Evolutionary conservation across 1,140 invertebrate species (phyloP).

Genomic region (Cyphomyrmex costatus): DNA sequence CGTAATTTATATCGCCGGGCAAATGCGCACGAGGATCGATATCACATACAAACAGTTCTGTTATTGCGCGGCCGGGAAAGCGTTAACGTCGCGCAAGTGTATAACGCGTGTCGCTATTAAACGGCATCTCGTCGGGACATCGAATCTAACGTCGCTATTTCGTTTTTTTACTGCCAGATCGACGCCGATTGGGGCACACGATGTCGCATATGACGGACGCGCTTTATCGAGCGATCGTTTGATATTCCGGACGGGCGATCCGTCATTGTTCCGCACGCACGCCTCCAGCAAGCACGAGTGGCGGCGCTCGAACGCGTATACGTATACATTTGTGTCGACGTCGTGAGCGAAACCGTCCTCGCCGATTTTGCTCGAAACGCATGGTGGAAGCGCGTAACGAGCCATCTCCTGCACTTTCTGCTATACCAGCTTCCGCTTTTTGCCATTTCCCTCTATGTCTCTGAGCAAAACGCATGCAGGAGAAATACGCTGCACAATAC

Average conservation of each 20-base stretch:
- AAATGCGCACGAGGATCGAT: slow-evolving; percentile 35
- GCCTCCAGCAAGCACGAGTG: background rate
- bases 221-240: slow-evolving; percentile 47
- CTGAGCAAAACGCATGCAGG: background rate
- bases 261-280: slow-evolving; percentile 64
- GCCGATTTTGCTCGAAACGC: slow-evolving; percentile 22
- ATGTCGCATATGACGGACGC: slow-evolving; percentile 14
- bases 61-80: slow-evolving; percentile 21
- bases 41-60: background rate
- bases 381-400: slow-evolving; percentile 32
- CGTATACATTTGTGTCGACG: background rate
- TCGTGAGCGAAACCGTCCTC: background rate
- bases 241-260: slow-evolving; percentile 60
- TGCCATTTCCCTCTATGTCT: background rate
- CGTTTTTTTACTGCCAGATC: background rate
- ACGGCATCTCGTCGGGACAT: slow-evolving; percentile 6
- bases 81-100: background rate
- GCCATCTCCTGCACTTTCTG: slow-evolving; percentile 40
- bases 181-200: slow-evolving; percentile 18
- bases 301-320: background rate
- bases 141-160: slow-evolving; percentile 43
- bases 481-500: background rate
- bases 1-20: slow-evolving; percentile 39
- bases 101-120: slow-evolving; percentile 35
- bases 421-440: slow-evolving; percentile 12